phyloP scores from a whole-genome alignment of 2,888 invertebrate genomes.

The Icerya purchasi region DNA sequence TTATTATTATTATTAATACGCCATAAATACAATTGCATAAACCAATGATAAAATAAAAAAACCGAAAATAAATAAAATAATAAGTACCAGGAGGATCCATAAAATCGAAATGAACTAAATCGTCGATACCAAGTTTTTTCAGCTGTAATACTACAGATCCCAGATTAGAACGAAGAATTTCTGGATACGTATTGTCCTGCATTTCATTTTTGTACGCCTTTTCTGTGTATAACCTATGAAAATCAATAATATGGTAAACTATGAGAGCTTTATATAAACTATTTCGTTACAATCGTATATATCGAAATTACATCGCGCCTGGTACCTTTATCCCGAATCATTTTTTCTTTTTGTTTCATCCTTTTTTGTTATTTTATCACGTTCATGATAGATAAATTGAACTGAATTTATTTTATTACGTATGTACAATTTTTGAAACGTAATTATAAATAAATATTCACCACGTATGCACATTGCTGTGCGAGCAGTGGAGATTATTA shows the following conservation, averaged over 20 bases:
- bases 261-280: not conserved
- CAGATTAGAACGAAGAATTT: constrained; percentile 79
- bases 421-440: too few species aligned
- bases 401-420: too few species aligned
- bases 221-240: constrained; percentile 68
- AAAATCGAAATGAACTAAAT: constrained; percentile 98
- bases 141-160: constrained; percentile 95
- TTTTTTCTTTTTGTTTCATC: too few species aligned
- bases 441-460: too few species aligned
- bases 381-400: not conserved
- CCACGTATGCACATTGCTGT: too few species aligned
- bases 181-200: constrained; percentile 97
- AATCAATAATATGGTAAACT: constrained; percentile 4
- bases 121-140: constrained; percentile 96
- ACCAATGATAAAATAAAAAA: too few species aligned
- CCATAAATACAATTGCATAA: too few species aligned
- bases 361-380: too few species aligned
- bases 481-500: too few species aligned
- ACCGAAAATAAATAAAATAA: too few species aligned
- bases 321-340: not conserved
- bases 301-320: not conserved
- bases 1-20: too few species aligned
- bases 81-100: constrained; percentile 81
- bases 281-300: not conserved
- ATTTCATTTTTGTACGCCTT: constrained; percentile 91